Conservation (phyloP, 1,140 invertebrate genomes). For the Linepithema humile region DNA sequence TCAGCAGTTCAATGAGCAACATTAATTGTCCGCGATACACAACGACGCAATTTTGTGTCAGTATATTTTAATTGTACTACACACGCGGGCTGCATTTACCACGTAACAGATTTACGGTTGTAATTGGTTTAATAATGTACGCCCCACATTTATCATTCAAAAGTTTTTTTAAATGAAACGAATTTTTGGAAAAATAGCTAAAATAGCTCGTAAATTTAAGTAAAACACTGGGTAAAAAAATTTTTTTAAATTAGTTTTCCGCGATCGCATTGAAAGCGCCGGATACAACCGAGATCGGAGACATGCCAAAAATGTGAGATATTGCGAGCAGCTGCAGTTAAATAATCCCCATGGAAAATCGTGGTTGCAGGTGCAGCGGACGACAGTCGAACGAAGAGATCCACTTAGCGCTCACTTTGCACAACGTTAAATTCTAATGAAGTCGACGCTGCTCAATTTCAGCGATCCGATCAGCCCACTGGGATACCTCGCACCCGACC, state of each 20-base stretch:
- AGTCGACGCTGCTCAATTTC: constrained; percentile 64
- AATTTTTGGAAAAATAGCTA: too few species aligned
- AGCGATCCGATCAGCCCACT: constrained; percentile 52
- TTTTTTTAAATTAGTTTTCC: not conserved
- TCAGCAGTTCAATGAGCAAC: not conserved
- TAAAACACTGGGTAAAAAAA: too few species aligned
- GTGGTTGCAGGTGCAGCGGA: constrained; percentile 52
- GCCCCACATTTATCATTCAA: not conserved
- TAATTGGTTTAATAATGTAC: too few species aligned
- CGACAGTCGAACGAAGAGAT: constrained; percentile 62
- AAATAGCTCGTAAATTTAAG: too few species aligned
- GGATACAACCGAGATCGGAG: not conserved
- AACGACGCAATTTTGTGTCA: not conserved
- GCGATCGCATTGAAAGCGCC: not conserved
- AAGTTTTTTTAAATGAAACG: not conserved
- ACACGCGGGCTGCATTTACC: too few species aligned
- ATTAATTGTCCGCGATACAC: not conserved
- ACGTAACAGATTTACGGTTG: too few species aligned
- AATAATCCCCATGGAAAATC: constrained; percentile 31
- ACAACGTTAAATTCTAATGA: constrained; percentile 70
- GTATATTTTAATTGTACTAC: not conserved
- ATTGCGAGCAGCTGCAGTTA: constrained; percentile 29
- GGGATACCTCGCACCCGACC: constrained; percentile 36
- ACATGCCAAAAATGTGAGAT: constrained; percentile 22
- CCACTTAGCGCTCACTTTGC: constrained; percentile 70